Conservation (phyloP, 2,797 vertebrate species). For the Enteromius afrohamiltoni region DNA sequence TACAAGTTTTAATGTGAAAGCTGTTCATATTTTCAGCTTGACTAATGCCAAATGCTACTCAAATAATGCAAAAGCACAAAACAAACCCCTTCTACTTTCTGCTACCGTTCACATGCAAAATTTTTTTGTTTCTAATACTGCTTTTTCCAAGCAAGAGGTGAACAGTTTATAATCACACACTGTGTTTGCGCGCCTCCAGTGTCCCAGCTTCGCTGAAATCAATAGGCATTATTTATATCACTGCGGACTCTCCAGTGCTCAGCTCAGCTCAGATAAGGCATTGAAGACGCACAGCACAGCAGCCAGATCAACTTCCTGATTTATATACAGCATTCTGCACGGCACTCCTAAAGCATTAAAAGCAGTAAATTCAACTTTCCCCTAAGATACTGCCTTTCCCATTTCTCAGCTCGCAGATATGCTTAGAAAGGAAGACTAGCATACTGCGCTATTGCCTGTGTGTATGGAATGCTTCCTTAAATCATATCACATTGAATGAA, state of each 20-base stretch:
- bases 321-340: slow-evolving; percentile 70
- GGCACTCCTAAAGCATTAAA: slow-evolving; percentile 57
- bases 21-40: not conserved
- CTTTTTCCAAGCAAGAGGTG: slow-evolving; percentile 16
- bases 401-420: not conserved
- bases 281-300: slow-evolving; percentile 67
- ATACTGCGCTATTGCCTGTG: not conserved
- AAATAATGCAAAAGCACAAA: not conserved
- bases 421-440: not conserved
- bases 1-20: not conserved
- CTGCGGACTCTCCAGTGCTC: slow-evolving; percentile 68
- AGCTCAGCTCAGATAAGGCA: slow-evolving; percentile 73
- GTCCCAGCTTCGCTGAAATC: slow-evolving; percentile 58
- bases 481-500: not conserved
- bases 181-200: slow-evolving; percentile 31
- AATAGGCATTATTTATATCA: slow-evolving; percentile 68
- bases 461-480: not conserved
- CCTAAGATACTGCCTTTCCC: not conserved
- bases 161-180: slow-evolving; percentile 4
- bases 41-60: not conserved
- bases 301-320: slow-evolving; percentile 78
- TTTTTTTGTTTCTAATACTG: not conserved
- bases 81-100: not conserved
- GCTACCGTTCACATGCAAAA: not conserved
- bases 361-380: slow-evolving; percentile 69